phyloP scores from a whole-genome alignment of 2,113 vertebrate species.

The Chlamydotis undulata region DNA sequence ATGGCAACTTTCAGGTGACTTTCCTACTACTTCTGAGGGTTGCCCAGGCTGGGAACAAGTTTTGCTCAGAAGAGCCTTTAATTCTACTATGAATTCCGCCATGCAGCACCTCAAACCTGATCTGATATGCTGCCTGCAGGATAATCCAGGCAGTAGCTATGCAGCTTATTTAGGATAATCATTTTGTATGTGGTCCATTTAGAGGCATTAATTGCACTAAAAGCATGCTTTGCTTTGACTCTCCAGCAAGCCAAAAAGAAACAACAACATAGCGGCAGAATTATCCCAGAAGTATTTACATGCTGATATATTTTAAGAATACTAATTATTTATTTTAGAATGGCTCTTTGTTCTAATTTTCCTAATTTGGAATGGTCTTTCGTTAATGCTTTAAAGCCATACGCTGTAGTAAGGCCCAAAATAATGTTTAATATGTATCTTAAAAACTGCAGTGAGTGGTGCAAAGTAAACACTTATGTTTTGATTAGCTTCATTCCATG shows the following conservation, averaged over 20 bases:
- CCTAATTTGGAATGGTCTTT: conserved; percentile 43
- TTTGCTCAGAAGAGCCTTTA: neutral
- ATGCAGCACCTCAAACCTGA: neutral
- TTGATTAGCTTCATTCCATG: conserved; percentile 50
- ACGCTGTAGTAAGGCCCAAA: conserved; percentile 12
- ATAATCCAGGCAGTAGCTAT: conserved; percentile 16
- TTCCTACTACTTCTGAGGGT: neutral
- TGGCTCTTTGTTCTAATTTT: conserved; percentile 40
- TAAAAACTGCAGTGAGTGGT: conserved; percentile 8
- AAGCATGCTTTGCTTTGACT: neutral
- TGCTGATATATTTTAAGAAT: conserved; percentile 42
- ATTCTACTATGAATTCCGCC: neutral
- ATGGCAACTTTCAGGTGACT: neutral
- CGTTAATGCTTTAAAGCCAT: conserved; percentile 29
- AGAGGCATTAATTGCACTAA: conserved; percentile 1
- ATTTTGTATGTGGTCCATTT: neutral
- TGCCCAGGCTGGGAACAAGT: neutral
- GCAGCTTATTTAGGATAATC: neutral
- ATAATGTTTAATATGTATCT: conserved; percentile 28
- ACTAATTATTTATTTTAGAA: conserved; percentile 44
- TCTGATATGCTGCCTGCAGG: neutral
- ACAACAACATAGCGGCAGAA: neutral
- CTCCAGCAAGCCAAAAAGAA: neutral
- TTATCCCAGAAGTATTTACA: neutral
- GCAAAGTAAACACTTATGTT: conserved; percentile 51